A percentile compares a stretch with the other conserved stretches of the same genome.
These are phyloP conservation scores for Pseudoips prasinana DNA, from an alignment of 2,888 invertebrate genomes.

Conservation along the genomic window DNA sequence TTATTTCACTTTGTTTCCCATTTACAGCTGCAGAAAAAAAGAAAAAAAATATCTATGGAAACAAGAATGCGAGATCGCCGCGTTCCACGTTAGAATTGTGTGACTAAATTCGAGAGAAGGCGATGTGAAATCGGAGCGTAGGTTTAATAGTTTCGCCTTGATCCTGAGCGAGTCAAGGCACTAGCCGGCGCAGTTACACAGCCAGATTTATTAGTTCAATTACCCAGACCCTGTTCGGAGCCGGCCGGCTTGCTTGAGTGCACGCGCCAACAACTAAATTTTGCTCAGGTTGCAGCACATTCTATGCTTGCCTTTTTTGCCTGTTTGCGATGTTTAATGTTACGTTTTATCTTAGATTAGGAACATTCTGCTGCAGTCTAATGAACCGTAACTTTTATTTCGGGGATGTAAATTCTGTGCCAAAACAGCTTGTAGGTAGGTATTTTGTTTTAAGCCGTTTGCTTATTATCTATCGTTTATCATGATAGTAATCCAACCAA, in stretches of 20 bases:
- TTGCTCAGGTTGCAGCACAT: slow-evolving; percentile 59
- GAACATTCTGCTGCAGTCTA: slow-evolving; percentile 18
- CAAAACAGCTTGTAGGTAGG: too few relatives aligned
- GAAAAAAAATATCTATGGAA: slow-evolving; percentile 27
- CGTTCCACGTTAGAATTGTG: slow-evolving; percentile 35
- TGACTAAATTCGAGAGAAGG: slow-evolving; percentile 47
- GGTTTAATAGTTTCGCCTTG: slow-evolving; percentile 71
- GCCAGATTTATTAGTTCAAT: slow-evolving; percentile 81
- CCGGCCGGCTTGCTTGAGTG: slow-evolving; percentile 65
- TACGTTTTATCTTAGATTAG: slow-evolving; percentile 31
- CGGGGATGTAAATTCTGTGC: background rate
- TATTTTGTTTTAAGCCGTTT: too few relatives aligned
- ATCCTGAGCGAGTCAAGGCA: slow-evolving; percentile 61
- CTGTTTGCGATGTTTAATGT: slow-evolving; percentile 35
- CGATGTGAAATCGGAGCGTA: slow-evolving; percentile 55
- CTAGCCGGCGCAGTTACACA: slow-evolving; percentile 58
- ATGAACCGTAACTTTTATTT: slow-evolving; percentile 13
- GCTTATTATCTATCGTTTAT: too few relatives aligned
- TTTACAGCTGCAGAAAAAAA: too few relatives aligned
- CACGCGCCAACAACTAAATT: slow-evolving; percentile 74
- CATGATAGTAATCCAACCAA: too few relatives aligned
- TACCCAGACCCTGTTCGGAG: slow-evolving; percentile 68
- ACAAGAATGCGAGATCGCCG: slow-evolving; percentile 20
- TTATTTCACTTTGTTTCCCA: slow-evolving; percentile 13
- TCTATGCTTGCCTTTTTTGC: slow-evolving; percentile 42